Conservation (phyloP, 2,113 vertebrate species). For the Oncorhynchus mykiss region DNA sequence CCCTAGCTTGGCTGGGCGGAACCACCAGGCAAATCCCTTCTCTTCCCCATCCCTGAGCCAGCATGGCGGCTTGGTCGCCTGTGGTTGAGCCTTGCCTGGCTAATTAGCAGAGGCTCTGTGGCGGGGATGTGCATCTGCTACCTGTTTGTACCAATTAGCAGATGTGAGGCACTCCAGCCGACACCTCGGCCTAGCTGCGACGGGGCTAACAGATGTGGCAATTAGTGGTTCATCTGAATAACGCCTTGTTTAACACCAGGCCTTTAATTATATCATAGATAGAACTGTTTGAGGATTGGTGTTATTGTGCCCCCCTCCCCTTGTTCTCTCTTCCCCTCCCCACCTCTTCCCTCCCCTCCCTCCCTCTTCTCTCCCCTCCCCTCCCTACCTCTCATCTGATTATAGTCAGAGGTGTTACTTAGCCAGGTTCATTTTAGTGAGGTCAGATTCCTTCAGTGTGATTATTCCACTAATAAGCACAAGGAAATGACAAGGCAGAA, state of each 20-base stretch:
- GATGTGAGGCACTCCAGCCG: slow-evolving; percentile 74
- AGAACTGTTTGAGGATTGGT: slow-evolving; percentile 46
- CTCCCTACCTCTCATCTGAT: not conserved
- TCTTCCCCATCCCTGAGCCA: slow-evolving; percentile 22
- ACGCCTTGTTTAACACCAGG: slow-evolving; percentile 82
- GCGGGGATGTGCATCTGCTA: slow-evolving; percentile 73
- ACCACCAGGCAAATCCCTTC: slow-evolving; percentile 33
- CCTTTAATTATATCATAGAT: slow-evolving; percentile 83
- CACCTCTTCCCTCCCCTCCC: slow-evolving; percentile 29
- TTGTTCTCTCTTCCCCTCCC: slow-evolving; percentile 31
- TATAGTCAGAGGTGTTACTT: not conserved
- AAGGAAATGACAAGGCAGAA: slow-evolving; percentile 23
- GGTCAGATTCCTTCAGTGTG: not conserved
- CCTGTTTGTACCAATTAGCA: slow-evolving; percentile 51
- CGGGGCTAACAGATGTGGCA: slow-evolving; percentile 85
- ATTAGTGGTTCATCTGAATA: slow-evolving; percentile 88
- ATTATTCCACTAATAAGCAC: slow-evolving; percentile 24
- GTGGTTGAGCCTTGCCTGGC: slow-evolving; percentile 55
- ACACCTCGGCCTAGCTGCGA: slow-evolving; percentile 71
- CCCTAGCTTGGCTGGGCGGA: slow-evolving; percentile 41
- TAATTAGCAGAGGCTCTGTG: slow-evolving; percentile 73
- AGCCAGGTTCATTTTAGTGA: not conserved
- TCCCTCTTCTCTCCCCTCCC: not conserved
- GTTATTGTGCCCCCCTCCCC: not conserved
- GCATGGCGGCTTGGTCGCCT: slow-evolving; percentile 41